Percentiles rank a stretch among this genome's conserved stretches.
phyloP scores from a whole-genome alignment of 1,140 invertebrate species.

The Aphelinus atriplicis region DNA sequence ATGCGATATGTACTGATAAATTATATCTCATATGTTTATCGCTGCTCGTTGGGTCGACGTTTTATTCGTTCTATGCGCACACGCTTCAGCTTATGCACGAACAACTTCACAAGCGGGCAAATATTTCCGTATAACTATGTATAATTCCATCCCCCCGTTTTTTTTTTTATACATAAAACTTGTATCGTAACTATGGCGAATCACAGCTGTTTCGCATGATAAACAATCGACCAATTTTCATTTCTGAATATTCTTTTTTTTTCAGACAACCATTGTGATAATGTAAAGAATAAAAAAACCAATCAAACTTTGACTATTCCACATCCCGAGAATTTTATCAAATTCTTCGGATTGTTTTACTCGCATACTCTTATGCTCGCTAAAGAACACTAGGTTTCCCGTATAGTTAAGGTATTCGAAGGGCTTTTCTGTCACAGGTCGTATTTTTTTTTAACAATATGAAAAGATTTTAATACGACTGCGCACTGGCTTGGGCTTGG shows the following conservation, averaged over 20 bases:
- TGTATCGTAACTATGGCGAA: too few relatives aligned
- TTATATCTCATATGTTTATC: constrained; percentile 30
- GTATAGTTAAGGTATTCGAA: not conserved
- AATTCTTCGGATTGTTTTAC: not conserved
- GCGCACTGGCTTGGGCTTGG: too few relatives aligned
- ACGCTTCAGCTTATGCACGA: too few relatives aligned
- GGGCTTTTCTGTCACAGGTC: not conserved
- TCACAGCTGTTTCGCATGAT: too few relatives aligned
- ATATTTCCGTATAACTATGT: not conserved
- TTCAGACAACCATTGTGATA: too few relatives aligned
- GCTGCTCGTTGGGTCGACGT: not conserved
- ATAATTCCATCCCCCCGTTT: not conserved
- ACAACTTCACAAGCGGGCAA: not conserved
- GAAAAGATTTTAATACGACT: too few relatives aligned
- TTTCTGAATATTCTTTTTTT: too few relatives aligned
- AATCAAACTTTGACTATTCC: constrained; percentile 10
- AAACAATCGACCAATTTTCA: too few relatives aligned
- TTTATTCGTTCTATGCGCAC: too few relatives aligned
- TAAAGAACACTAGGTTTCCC: not conserved
- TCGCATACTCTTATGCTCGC: not conserved
- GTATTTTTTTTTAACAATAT: constrained; percentile 12
- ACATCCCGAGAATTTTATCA: not conserved
- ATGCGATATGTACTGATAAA: constrained; percentile 56
- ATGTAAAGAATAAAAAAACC: not conserved
- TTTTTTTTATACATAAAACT: constrained; percentile 10